Conservation (phyloP, 2,888 invertebrate species). For the Acronicta leporina region DNA sequence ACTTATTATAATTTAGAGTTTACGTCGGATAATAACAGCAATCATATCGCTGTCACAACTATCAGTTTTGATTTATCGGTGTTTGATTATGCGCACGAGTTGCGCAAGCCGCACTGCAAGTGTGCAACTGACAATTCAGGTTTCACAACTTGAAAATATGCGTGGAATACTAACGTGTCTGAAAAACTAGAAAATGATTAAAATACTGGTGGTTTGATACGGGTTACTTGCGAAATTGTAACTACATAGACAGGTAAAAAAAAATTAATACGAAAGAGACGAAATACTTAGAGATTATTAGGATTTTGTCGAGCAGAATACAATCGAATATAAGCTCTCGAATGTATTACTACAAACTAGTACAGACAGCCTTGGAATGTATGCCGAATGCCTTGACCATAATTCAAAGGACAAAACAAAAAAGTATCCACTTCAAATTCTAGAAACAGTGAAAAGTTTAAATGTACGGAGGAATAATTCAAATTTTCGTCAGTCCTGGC, state of each 20-base stretch:
- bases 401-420: conserved; percentile 33
- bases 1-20: conserved; percentile 23
- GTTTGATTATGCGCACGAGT: conserved; percentile 42
- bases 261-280: not conserved
- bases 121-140: conserved; percentile 19
- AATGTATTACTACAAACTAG: conserved; percentile 7
- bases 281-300: not conserved
- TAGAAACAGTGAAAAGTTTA: conserved; percentile 60
- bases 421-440: conserved; percentile 35
- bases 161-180: conserved; percentile 20
- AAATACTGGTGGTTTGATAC: too few relatives aligned
- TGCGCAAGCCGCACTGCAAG: conserved; percentile 30
- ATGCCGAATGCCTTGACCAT: conserved; percentile 52
- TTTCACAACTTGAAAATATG: conserved; percentile 31
- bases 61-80: conserved; percentile 34
- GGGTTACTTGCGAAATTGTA: not conserved
- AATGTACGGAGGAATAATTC: conserved; percentile 40
- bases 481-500: conserved; percentile 47
- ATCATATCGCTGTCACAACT: conserved; percentile 44
- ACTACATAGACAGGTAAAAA: not conserved
- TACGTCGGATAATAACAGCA: conserved; percentile 35
- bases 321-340: conserved; percentile 3
- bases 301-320: not conserved
- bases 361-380: conserved; percentile 30
- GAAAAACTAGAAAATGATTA: conserved; percentile 14